A percentile compares a stretch with the other conserved stretches of the same genome.
These are phyloP conservation scores for Dolichotis patagonum DNA, from an alignment of 2,113 vertebrate species.

Conservation along the genomic window DNA sequence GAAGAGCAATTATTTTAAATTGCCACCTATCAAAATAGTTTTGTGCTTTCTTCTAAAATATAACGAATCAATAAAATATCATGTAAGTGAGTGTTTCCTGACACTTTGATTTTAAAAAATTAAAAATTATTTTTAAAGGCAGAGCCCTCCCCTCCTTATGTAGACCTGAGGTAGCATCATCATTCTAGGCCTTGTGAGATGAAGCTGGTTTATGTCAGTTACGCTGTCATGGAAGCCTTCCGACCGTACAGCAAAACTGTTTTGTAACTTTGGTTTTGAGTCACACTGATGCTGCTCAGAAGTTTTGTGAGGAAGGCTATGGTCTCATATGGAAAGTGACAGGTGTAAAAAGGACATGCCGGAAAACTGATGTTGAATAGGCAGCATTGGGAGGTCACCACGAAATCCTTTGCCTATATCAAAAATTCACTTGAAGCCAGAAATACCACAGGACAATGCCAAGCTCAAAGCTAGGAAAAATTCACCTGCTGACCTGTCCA, in stretches of 20 bases:
- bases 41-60: constrained; percentile 76
- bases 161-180: neutral
- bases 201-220: neutral
- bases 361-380: neutral
- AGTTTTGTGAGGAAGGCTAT: neutral
- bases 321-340: neutral
- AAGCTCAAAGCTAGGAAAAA: neutral
- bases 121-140: neutral
- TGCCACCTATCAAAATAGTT: constrained; percentile 78
- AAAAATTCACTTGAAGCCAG: neutral
- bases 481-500: neutral
- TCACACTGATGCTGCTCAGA: neutral
- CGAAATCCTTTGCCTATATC: neutral
- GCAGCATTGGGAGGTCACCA: neutral
- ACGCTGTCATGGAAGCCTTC: neutral
- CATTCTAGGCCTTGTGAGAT: neutral
- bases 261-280: constrained; percentile 1
- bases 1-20: constrained; percentile 84
- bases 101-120: constrained; percentile 69
- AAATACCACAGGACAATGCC: neutral
- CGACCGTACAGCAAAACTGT: neutral
- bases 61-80: constrained; percentile 62
- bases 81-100: constrained; percentile 75
- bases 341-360: neutral
- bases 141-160: neutral